Percentiles rank a stretch among this genome's conserved stretches.
Conservation (phyloP, 2,888 invertebrate genomes). For the Athalia circularis region DNA sequence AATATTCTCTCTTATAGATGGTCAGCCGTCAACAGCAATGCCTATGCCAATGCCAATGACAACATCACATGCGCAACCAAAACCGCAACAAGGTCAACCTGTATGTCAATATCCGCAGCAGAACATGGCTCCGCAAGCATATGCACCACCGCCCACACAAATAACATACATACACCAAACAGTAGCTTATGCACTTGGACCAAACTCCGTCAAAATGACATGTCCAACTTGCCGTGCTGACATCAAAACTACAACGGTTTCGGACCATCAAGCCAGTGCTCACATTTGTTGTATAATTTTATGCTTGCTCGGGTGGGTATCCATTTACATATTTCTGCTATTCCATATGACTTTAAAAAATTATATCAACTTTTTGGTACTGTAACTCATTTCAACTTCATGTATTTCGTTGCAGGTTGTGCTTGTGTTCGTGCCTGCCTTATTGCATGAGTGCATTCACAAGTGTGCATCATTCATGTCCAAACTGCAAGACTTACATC, state of each 20-base stretch:
- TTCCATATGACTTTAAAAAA: background rate
- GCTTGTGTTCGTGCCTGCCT: conserved; percentile 76
- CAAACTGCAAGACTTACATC: conserved; percentile 74
- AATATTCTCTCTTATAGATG: conserved; percentile 1
- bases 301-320: conserved; percentile 69
- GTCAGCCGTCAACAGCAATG: conserved; percentile 48
- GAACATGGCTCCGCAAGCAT: conserved; percentile 45
- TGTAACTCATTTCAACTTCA: background rate
- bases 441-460: conserved; percentile 76
- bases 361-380: background rate
- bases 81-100: conserved; percentile 8
- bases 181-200: conserved; percentile 64
- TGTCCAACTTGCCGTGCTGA: conserved; percentile 74
- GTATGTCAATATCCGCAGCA: conserved; percentile 44
- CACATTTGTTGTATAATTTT: conserved; percentile 73
- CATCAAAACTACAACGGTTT: conserved; percentile 74
- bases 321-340: background rate
- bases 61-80: conserved; percentile 48
- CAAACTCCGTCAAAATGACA: conserved; percentile 69
- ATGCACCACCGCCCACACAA: conserved; percentile 55
- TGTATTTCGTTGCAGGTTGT: conserved; percentile 71
- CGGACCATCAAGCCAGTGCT: conserved; percentile 73
- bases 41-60: conserved; percentile 55
- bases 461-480: conserved; percentile 75
- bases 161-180: conserved; percentile 64